A percentile compares a stretch with the other conserved stretches of the same genome.
These are phyloP conservation scores for Spheniscus mendiculus DNA, from an alignment of 2,113 vertebrate species.

Conservation along the genomic window DNA sequence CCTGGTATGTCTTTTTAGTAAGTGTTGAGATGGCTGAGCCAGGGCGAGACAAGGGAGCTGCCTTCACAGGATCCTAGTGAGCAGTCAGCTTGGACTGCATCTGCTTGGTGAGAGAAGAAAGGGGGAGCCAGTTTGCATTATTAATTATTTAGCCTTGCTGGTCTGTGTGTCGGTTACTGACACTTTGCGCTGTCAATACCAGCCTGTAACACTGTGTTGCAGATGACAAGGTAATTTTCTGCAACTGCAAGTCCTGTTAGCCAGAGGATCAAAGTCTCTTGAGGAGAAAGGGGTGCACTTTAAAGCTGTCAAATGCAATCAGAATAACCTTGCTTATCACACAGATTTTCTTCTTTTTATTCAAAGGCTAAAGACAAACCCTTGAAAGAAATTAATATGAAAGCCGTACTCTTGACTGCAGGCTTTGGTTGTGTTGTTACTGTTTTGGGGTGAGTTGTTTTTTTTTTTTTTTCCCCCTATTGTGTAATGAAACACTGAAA, in stretches of 20 bases:
- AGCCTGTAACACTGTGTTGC: constrained; percentile 54
- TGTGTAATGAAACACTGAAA: not conserved
- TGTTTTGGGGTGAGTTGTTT: not conserved
- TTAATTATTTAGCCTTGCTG: constrained; percentile 75
- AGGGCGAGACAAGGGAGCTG: not conserved
- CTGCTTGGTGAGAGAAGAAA: not conserved
- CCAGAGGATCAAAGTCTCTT: constrained; percentile 46
- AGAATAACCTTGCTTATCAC: constrained; percentile 34
- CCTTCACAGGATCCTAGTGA: not conserved
- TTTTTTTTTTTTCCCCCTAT: not conserved
- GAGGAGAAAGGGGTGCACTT: constrained; percentile 63
- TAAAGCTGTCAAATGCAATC: constrained; percentile 76
- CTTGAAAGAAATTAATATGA: not conserved
- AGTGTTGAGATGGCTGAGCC: not conserved
- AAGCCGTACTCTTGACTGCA: not conserved
- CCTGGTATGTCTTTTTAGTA: not conserved
- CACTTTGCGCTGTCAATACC: constrained; percentile 25
- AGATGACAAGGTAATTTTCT: constrained; percentile 48
- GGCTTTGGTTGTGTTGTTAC: not conserved
- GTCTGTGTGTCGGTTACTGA: constrained; percentile 63
- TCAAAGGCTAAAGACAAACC: not conserved
- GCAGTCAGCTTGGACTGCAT: not conserved
- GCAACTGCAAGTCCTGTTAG: constrained; percentile 19
- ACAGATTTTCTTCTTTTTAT: not conserved
- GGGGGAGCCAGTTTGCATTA: not conserved